Base-by-base conservation (phyloP, 2,888 invertebrate genomes). In the Patella caerulea region DNA sequence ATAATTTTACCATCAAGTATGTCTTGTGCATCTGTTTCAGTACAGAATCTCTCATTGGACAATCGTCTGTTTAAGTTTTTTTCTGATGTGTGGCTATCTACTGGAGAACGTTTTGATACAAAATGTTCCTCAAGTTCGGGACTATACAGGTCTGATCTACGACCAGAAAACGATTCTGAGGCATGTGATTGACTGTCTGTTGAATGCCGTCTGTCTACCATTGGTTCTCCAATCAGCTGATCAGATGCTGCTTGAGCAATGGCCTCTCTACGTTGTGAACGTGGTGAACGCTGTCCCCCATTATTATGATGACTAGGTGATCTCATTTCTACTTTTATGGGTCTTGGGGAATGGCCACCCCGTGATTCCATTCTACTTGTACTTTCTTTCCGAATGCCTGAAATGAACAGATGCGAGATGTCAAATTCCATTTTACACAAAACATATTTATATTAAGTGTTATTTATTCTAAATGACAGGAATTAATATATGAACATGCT, bases 151-250 rank as follows among this genome's bases (percentile, higher is more conserved):
- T 65, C 65, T 65, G 65, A 12, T 65, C 65, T 65, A 24, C 65
- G 19, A 24, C 19, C 19, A 65, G 65, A 19, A 65, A 24, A 19
- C 11, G 65, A n/a, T 24, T 19, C 19, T 65, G 19, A 24, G 3
- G 24, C 19, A 19, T 65, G 65, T 24, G 24, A 14, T 12, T 65
- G 19, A 65, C 19, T 65, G 45, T 45, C 45, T 19, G 65, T 65
- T 65, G 65, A 65, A 65, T 14, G 65, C 24, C 65, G 19, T 14
- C 65, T 65, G 4, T 65, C 65, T 24, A 65, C 65, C 65, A 65
- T 65, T 65, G 65, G 65, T 65, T 65, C 65, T 65, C 65, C 65
- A 12, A 65, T 65, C 65, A 65, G 14, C 65, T 65, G 65, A 24
- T 65, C 65, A 24, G 65, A 19, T 12, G 65, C 65, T 24, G 65